Percentiles rank a stretch among this genome's conserved stretches.
These are phyloP conservation scores for Bibio marci DNA, from an alignment of 2,888 invertebrate genomes.

Conservation along the genomic window DNA sequence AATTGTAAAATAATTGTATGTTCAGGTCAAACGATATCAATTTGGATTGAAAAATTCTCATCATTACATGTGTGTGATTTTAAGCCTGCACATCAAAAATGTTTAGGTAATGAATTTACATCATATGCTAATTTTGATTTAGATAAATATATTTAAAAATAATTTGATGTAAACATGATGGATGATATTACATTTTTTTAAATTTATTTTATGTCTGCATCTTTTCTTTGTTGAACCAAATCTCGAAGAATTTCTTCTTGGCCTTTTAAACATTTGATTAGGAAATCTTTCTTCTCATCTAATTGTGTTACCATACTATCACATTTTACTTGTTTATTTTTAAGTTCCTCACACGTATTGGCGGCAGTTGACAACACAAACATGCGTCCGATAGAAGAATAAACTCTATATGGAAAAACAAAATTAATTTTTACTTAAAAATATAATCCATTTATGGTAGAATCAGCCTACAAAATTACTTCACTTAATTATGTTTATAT, in stretches of 20 bases:
- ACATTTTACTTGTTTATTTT: constrained; percentile 36
- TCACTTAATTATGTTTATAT: background rate
- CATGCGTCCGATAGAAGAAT: constrained; percentile 57
- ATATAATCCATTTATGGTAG: background rate
- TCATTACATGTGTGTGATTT: constrained; percentile 48
- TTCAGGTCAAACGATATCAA: constrained; percentile 71
- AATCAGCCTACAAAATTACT: background rate
- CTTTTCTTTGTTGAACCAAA: constrained; percentile 50
- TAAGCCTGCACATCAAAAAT: constrained; percentile 68
- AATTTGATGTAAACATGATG: too few relatives aligned
- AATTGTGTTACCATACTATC: constrained; percentile 53
- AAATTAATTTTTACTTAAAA: background rate
- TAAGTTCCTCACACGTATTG: constrained; percentile 41
- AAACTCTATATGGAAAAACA: constrained; percentile 21
- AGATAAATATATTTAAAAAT: constrained; percentile 26
- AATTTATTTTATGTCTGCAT: constrained; percentile 13
- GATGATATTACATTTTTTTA: background rate
- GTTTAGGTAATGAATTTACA: constrained; percentile 82
- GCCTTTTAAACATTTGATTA: constrained; percentile 59
- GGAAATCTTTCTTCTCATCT: constrained; percentile 52
- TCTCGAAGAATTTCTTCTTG: constrained; percentile 69
- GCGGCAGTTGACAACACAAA: constrained; percentile 49
- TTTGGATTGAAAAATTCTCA: constrained; percentile 45
- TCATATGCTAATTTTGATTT: constrained; percentile 80
- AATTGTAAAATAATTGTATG: constrained; percentile 39